A percentile compares a stretch with the other conserved stretches of the same genome.
These are phyloP conservation scores for Mareca penelope DNA, from an alignment of 2,797 vertebrate genomes.

Conservation along the genomic window DNA sequence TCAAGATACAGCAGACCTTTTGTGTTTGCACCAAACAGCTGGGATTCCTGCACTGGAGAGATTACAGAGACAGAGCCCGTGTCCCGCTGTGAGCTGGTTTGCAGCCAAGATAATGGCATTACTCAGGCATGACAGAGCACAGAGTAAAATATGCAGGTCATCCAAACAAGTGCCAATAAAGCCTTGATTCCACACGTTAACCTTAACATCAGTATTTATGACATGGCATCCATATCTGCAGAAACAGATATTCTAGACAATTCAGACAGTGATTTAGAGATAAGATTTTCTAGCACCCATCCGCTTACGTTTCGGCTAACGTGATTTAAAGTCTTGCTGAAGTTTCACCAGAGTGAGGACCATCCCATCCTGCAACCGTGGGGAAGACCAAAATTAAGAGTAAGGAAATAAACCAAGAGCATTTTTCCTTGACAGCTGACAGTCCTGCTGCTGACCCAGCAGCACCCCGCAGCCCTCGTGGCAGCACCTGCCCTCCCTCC, in stretches of 20 bases:
- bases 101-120: fast-evolving
- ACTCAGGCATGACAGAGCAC: not conserved
- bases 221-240: fast-evolving
- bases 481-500: too few species aligned
- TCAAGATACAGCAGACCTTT: not conserved
- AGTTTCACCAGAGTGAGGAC: not conserved
- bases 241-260: not conserved
- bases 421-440: not conserved
- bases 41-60: not conserved
- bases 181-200: fast-evolving
- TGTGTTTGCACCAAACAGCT: not conserved
- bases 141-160: not conserved
- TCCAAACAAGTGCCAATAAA: fast-evolving
- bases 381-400: not conserved
- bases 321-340: not conserved
- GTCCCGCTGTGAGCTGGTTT: fast-evolving
- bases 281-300: not conserved
- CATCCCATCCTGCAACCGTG: fast-evolving
- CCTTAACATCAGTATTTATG: not conserved
- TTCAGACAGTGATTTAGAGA: too few species aligned
- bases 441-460: not conserved
- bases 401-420: not conserved
- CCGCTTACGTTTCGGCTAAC: not conserved
- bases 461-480: not conserved
- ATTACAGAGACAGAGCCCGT: fast-evolving